Evolutionary conservation across 2,888 invertebrate species (phyloP).

Genomic region (Cephus pygmeus): DNA sequence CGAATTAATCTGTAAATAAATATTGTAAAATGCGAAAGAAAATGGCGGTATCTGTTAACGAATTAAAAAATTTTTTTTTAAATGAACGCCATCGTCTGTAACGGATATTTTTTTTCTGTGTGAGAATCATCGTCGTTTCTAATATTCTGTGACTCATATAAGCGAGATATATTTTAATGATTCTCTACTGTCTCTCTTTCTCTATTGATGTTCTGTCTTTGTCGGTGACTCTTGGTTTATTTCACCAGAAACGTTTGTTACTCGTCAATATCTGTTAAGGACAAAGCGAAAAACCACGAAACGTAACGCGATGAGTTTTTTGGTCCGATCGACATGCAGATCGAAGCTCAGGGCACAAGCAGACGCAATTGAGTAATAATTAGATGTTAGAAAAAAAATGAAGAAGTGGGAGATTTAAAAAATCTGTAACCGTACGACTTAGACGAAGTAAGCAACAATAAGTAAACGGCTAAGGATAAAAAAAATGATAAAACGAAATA

Average conservation of each 20-base stretch:
- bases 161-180: background rate
- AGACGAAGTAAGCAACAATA: conserved; percentile 23
- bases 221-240: background rate
- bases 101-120: background rate
- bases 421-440: conserved; percentile 28
- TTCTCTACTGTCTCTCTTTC: background rate
- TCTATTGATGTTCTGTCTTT: background rate
- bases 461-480: conserved; percentile 19
- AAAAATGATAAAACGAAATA: conserved; percentile 38
- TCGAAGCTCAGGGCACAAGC: conserved; percentile 41
- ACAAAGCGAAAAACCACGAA: too few relatives aligned
- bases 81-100: background rate
- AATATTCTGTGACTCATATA: too few relatives aligned
- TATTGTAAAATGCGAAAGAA: background rate
- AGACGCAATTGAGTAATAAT: conserved; percentile 24
- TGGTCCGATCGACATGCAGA: background rate
- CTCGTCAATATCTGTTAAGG: background rate
- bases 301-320: background rate
- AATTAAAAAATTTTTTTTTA: background rate
- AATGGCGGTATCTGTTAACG: background rate
- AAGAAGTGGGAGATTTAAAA: conserved; percentile 8
- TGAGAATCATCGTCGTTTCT: background rate
- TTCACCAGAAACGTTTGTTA: background rate
- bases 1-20: background rate
- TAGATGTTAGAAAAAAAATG: conserved; percentile 13